phyloP scores from a whole-genome alignment of 1,140 invertebrate genomes.

The Pseudoatta argentina region DNA sequence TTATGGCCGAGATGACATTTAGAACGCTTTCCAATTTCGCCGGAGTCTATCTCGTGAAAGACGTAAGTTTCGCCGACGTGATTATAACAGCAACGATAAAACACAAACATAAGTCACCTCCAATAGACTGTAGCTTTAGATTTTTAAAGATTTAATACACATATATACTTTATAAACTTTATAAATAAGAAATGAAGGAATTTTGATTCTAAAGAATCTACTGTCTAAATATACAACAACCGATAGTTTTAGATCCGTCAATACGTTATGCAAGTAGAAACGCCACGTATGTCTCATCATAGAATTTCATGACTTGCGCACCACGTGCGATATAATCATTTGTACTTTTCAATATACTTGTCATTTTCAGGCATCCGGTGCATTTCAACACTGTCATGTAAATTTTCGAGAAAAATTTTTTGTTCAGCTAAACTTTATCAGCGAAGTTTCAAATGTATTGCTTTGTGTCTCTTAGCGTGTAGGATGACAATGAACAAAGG shows the following conservation, averaged over 20 bases:
- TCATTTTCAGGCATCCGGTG: neutral
- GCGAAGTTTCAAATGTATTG: neutral
- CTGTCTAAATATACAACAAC: neutral
- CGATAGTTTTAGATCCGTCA: neutral
- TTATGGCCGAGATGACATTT: slow-evolving; percentile 70
- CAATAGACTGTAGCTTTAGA: neutral
- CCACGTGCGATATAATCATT: neutral
- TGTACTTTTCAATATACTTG: neutral
- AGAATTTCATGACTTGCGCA: slow-evolving; percentile 30
- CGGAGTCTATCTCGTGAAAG: slow-evolving; percentile 23
- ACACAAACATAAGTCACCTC: neutral
- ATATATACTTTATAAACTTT: neutral
- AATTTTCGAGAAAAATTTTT: neutral
- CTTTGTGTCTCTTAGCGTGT: neutral
- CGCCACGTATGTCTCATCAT: neutral
- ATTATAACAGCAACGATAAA: neutral
- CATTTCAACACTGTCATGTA: neutral
- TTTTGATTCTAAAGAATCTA: too few species aligned
- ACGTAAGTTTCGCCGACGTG: slow-evolving; percentile 40
- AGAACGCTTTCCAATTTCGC: slow-evolving; percentile 70
- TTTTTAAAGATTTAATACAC: neutral
- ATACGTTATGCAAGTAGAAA: neutral
- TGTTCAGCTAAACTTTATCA: neutral
- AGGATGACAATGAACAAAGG: neutral
- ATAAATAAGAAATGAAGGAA: neutral